Conservation (phyloP, 2,888 invertebrate species). For the Xanthostigma xanthostigma region DNA sequence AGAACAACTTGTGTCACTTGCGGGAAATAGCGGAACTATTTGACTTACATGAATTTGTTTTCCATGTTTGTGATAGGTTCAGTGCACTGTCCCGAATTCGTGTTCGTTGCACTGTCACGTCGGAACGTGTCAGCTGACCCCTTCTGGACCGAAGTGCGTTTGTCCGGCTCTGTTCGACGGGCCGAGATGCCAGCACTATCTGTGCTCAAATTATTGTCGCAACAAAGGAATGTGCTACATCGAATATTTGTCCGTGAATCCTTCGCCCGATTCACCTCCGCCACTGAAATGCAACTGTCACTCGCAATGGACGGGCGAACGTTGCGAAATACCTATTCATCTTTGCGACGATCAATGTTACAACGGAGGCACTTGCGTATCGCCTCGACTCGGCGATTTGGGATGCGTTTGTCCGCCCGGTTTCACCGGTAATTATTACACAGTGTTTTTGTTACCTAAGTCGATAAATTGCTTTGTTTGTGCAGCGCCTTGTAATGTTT, state of each 20-base stretch:
- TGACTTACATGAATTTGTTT: no score
- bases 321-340: constrained; percentile 43
- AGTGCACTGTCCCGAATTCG: constrained; percentile 14
- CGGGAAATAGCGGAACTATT: no score
- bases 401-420: constrained; percentile 36
- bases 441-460: no score
- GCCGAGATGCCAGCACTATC: constrained; percentile 48
- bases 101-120: constrained; percentile 43
- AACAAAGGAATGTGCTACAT: constrained; percentile 43
- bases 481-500: no score
- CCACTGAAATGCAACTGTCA: constrained; percentile 38
- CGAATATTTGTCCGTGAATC: constrained; percentile 19
- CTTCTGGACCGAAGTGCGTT: constrained; percentile 41
- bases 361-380: constrained; percentile 43
- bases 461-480: no score
- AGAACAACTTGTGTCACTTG: no score
- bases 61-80: no score
- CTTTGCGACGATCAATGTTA: constrained; percentile 39
- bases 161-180: constrained; percentile 52
- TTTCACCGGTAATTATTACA: constrained; percentile 27
- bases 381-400: constrained; percentile 19
- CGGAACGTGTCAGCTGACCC: constrained; percentile 39
- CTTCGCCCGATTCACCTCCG: constrained; percentile 15
- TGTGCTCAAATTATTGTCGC: constrained; percentile 51
- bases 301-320: constrained; percentile 46